Conservation (phyloP, 2,113 vertebrate species). For the Pitta sordida region DNA sequence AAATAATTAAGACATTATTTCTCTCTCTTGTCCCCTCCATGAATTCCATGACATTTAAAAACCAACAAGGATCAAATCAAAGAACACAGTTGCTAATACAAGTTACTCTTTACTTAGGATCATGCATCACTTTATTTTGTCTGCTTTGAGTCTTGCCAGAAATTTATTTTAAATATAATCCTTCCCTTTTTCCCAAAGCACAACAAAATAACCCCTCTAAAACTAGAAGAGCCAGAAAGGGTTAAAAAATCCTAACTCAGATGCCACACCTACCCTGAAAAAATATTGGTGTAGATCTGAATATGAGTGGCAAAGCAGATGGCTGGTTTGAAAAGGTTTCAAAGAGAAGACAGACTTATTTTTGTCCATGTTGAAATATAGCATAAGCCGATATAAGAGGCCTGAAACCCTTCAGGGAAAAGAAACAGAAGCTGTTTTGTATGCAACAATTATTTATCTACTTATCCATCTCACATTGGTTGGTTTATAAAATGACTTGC, state of each 20-base stretch:
- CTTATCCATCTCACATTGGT: conserved; percentile 67
- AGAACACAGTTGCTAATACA: not conserved
- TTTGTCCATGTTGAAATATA: conserved; percentile 55
- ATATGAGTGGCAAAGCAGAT: conserved; percentile 48
- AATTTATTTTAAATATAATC: not conserved
- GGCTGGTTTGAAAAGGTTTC: conserved; percentile 47
- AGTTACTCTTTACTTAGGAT: not conserved
- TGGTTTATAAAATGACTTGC: conserved; percentile 70
- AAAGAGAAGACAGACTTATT: conserved; percentile 56
- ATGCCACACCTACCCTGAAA: conserved; percentile 14
- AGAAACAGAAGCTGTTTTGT: conserved; percentile 62
- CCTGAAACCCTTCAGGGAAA: conserved; percentile 54
- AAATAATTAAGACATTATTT: not conserved
- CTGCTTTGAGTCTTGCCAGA: not conserved
- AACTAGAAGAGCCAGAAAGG: not conserved
- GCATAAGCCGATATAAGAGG: conserved; percentile 45
- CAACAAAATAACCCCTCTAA: not conserved
- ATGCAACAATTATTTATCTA: conserved; percentile 63
- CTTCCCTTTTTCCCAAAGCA: not conserved
- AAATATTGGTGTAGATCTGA: conserved; percentile 28
- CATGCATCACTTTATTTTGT: not conserved
- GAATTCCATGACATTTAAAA: not conserved
- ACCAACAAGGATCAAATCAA: not conserved
- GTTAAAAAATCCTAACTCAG: not conserved
- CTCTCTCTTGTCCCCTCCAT: not conserved